Conservation (phyloP, 2,113 vertebrate genomes). For the Campylomormyrus numenius region DNA sequence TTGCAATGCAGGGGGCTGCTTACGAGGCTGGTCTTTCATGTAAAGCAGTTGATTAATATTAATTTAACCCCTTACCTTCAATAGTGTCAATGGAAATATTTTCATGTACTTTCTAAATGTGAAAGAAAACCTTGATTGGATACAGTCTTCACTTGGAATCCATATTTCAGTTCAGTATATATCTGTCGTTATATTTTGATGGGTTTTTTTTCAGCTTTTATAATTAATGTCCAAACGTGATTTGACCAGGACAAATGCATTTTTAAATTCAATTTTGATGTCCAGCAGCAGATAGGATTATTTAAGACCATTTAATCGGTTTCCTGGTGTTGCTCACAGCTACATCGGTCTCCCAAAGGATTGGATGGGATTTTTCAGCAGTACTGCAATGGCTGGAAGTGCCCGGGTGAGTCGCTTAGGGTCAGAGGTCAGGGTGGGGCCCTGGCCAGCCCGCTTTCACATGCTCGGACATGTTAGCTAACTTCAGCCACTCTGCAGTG, state of each 20-base stretch:
- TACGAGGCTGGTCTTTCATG: background rate
- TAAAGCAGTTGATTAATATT: background rate
- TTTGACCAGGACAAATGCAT: background rate
- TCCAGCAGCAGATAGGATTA: background rate
- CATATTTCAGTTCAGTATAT: background rate
- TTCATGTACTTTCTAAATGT: background rate
- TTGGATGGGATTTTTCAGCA: background rate
- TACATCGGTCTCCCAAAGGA: background rate
- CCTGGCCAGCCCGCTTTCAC: background rate
- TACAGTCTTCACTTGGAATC: slow-evolving; percentile 12
- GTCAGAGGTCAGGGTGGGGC: background rate
- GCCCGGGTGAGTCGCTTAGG: background rate
- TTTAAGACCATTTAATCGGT: background rate
- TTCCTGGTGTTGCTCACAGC: background rate
- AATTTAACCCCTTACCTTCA: background rate
- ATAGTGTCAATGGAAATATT: slow-evolving; percentile 24
- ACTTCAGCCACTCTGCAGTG: background rate
- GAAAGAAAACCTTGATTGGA: background rate
- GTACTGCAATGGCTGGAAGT: background rate
- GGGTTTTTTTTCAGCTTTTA: slow-evolving; percentile 29
- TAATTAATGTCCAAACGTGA: slow-evolving; percentile 37
- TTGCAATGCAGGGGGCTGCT: background rate
- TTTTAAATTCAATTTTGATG: background rate
- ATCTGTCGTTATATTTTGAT: slow-evolving; percentile 31
- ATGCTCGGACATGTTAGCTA: slow-evolving; percentile 5